phyloP scores from a whole-genome alignment of 2,888 invertebrate species.

The Acrobasis consociella region DNA sequence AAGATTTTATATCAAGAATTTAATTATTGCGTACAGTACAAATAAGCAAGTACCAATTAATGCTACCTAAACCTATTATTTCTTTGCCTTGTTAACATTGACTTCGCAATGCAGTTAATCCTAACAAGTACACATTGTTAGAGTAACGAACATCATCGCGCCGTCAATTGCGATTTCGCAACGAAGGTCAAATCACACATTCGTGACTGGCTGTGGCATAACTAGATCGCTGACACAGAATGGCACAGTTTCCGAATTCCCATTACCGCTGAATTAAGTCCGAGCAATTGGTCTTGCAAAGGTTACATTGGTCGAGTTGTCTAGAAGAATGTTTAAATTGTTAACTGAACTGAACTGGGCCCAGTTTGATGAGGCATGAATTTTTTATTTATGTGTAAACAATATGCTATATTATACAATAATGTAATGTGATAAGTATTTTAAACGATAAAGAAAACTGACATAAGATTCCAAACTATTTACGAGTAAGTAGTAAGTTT shows the following conservation, averaged over 20 bases:
- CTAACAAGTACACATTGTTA: slow-evolving; percentile 35
- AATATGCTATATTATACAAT: no score
- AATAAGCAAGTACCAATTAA: slow-evolving; percentile 16
- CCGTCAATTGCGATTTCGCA: slow-evolving; percentile 63
- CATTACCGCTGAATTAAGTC: slow-evolving; percentile 54
- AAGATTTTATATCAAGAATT: slow-evolving; percentile 28
- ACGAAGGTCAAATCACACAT: slow-evolving; percentile 59
- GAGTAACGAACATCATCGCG: slow-evolving; percentile 32
- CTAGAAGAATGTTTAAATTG: neutral
- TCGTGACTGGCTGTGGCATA: slow-evolving; percentile 64
- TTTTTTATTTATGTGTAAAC: no score
- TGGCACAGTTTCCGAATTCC: slow-evolving; percentile 62
- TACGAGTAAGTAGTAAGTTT: no score
- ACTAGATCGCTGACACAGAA: slow-evolving; percentile 64
- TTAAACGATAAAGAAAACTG: no score
- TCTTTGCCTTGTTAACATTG: slow-evolving; percentile 17
- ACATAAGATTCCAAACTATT: no score
- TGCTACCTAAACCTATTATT: slow-evolving; percentile 13
- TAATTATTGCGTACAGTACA: slow-evolving; percentile 26
- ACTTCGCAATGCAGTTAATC: slow-evolving; percentile 21
- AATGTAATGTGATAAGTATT: no score
- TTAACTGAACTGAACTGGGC: no score
- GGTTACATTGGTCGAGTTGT: slow-evolving; percentile 1
- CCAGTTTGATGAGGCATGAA: no score
- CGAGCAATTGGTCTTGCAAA: slow-evolving; percentile 60